A percentile compares a stretch with the other conserved stretches of the same genome.
Evolutionary conservation across 30 jellyfish, hydroid and myxozoan genomes (phyloP).

Genomic region (Aurelia sp.): DNA sequence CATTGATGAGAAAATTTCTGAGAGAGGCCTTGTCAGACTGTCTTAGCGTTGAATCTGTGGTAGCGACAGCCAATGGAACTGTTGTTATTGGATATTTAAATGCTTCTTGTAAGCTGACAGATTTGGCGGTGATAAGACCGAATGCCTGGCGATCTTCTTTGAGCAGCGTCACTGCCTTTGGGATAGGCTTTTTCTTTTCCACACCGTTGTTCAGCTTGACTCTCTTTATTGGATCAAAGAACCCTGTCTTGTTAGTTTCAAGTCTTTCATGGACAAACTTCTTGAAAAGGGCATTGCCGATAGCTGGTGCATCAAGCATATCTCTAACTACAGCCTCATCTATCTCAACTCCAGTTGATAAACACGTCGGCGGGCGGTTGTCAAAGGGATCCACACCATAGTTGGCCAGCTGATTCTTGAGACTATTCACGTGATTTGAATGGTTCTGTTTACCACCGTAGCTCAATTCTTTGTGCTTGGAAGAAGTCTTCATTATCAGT

Average conservation of each 20-base stretch:
- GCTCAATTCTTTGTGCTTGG: constrained; percentile 41
- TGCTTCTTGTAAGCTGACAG: no score
- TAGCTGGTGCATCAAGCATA: constrained; percentile 25
- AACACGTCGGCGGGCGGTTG: constrained; percentile 7
- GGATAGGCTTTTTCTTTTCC: no score
- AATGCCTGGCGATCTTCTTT: no score
- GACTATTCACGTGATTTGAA: constrained; percentile 17
- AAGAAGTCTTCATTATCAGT: constrained; percentile 19
- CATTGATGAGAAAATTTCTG: no score
- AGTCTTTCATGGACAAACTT: constrained; percentile 20
- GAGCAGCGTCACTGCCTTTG: no score
- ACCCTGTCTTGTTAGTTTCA: background rate
- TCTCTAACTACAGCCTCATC: constrained; percentile 28
- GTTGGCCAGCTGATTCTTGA: constrained; percentile 19
- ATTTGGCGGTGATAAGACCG: no score
- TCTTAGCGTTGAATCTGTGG: no score
- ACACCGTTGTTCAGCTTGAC: no score
- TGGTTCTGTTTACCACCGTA: constrained; percentile 20
- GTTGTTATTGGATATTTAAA: no score
- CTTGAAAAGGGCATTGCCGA: constrained; percentile 6
- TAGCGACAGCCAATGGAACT: no score
- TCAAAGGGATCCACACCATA: constrained; percentile 51
- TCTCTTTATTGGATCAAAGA: constrained; percentile 4
- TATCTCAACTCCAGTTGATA: constrained; percentile 16
- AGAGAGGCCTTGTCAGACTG: no score